A percentile compares a stretch with the other conserved stretches of the same genome.
Evolutionary conservation across 2,888 invertebrate genomes (phyloP).

Genomic region (Hypomecis punctinalis): DNA sequence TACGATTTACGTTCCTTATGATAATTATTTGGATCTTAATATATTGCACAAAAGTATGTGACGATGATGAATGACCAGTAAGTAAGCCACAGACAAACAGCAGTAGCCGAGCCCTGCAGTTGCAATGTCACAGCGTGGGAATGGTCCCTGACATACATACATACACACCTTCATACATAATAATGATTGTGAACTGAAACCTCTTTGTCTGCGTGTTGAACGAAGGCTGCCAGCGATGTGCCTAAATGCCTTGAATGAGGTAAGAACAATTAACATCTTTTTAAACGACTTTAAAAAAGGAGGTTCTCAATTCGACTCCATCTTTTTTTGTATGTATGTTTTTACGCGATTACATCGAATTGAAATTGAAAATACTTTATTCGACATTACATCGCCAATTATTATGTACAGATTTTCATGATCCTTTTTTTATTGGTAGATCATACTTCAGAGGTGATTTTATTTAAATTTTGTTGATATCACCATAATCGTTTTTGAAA

Average conservation of each 20-base stretch:
- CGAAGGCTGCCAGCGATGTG: slow-evolving; percentile 1
- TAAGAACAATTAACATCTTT: neutral
- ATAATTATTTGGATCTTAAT: neutral
- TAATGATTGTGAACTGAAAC: slow-evolving; percentile 18
- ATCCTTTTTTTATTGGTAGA: too few species aligned
- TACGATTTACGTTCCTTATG: too few species aligned
- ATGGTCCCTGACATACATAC: slow-evolving; percentile 28
- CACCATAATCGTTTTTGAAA: too few species aligned
- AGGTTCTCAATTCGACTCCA: too few species aligned
- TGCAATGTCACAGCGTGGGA: slow-evolving; percentile 30
- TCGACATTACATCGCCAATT: too few species aligned
- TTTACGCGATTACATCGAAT: too few species aligned
- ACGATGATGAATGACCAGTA: slow-evolving; percentile 8
- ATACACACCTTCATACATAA: slow-evolving; percentile 19
- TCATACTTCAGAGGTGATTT: too few species aligned
- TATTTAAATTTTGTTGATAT: too few species aligned
- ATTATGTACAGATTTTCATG: too few species aligned
- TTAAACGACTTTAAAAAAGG: too few species aligned
- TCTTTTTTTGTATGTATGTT: too few species aligned
- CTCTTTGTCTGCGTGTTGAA: slow-evolving; percentile 16
- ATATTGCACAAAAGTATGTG: neutral
- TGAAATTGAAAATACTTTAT: too few species aligned
- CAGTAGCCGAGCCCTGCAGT: slow-evolving; percentile 14
- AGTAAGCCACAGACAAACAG: slow-evolving; percentile 5
- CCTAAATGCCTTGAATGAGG: neutral